Evolutionary conservation across 2,888 invertebrate species (phyloP), one percentile per base, ranked within the genome.

Genomic region (Epirrhoe tristata): DNA sequence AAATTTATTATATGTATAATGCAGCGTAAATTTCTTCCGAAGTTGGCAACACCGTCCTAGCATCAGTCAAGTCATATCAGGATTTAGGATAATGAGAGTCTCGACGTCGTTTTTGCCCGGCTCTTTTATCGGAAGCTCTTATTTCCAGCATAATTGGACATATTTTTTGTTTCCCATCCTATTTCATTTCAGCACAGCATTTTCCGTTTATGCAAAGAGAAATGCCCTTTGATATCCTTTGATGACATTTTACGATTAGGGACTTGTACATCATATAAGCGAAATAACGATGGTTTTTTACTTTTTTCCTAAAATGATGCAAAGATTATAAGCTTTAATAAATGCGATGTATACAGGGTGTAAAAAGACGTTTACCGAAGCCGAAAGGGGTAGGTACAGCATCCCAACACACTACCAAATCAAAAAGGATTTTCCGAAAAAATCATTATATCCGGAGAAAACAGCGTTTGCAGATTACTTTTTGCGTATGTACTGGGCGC

Each of bases 81-180:
- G 74, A 77, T 74, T 82, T 79, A 79, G 76, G 66, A 74, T 82
- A 82, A 82, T 78, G 81, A 76, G 74, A 77, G 68, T 67, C 72
- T 72, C 70, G 50, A 61, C 57, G 71, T 66, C 72, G 70, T 73
- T 77, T 82, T 81, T 78, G 58, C 63, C 6, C 50, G 63, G 70
- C 73, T 75, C 70, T 71, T 77, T 77, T 73, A 78, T 74, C 73
- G 67, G 66, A 67, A 72, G 69, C 71, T 63, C 70, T 63, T 59
- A 67, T 69, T 68, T 52, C 57, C 60, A 55, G 39, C 68, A 67
- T 80, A 80, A 80, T 80, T 79, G 77, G 75, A 66, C 76, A 78
- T 81, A 77, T 80, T 80, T 80, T 79, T 79, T 76, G 72, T 74
- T 43, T 64, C 63, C 71, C 48, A 64, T 63, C 60, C 52, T 56